These are phyloP conservation scores for Drosophila lacteicornis DNA, from an alignment of 1,140 invertebrate genomes.

Conservation along the genomic window DNA sequence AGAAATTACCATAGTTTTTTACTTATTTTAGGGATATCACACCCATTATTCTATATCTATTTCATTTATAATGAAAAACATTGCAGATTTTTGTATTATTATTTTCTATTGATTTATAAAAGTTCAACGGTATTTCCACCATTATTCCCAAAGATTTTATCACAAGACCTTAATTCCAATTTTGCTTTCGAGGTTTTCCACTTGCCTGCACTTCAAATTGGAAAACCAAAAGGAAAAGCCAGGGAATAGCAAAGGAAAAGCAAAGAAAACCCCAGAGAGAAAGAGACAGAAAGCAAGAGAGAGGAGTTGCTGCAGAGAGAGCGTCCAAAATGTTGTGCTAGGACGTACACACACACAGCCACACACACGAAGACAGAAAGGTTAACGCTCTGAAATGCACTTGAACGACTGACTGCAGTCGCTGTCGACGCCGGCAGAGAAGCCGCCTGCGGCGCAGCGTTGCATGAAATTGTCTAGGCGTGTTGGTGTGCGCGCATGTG, in stretches of 20 bases:
- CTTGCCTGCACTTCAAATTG: conserved; percentile 65
- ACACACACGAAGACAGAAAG: conserved; percentile 41
- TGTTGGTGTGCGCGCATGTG: conserved; percentile 16
- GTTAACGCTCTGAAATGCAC: conserved; percentile 82
- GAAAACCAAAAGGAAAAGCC: conserved; percentile 38
- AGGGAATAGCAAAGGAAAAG: conserved; percentile 20
- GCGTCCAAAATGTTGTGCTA: conserved; percentile 61
- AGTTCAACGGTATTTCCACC: not conserved
- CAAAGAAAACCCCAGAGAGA: conserved; percentile 14
- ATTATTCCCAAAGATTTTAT: conserved; percentile 21
- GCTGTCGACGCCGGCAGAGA: conserved; percentile 24
- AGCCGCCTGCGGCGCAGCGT: conserved; percentile 38
- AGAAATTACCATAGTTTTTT: no score
- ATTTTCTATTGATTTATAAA: not conserved
- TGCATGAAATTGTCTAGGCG: conserved; percentile 61
- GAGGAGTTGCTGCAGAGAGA: conserved; percentile 10
- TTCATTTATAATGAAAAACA: no score
- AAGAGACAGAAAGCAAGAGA: not conserved
- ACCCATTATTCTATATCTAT: no score
- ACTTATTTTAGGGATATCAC: no score
- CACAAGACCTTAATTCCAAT: conserved; percentile 33
- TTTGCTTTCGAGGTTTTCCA: conserved; percentile 56
- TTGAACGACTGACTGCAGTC: conserved; percentile 80
- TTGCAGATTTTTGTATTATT: no score
- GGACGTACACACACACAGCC: conserved; percentile 49